Evolutionary conservation across 2,797 vertebrate genomes (phyloP).

Genomic region (Artibeus jamaicensis): DNA sequence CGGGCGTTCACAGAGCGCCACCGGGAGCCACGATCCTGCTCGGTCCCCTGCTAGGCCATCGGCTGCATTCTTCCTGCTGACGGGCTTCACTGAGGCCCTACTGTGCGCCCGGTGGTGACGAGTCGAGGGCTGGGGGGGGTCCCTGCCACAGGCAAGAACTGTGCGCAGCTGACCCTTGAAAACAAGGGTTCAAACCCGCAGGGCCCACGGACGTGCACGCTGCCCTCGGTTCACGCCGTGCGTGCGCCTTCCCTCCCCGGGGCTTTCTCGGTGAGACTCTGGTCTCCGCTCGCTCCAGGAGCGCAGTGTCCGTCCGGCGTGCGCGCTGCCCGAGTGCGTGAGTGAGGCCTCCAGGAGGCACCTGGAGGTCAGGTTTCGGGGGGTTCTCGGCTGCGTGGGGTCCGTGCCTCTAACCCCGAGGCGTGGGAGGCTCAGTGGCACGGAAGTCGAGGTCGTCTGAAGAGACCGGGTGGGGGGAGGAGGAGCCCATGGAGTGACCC

Average conservation of each 20-base stretch:
- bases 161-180: no score
- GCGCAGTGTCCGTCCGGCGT: accelerated
- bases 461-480: no score
- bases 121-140: background rate
- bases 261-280: background rate
- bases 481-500: background rate
- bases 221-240: no score
- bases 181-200: no score
- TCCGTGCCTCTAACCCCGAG: background rate
- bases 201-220: accelerated
- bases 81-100: accelerated
- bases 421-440: background rate
- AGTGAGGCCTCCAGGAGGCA: no score
- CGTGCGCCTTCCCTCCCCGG: background rate
- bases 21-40: background rate
- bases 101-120: accelerated
- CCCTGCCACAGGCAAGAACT: background rate
- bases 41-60: accelerated
- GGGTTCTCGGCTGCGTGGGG: background rate
- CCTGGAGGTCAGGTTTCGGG: no score
- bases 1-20: accelerated
- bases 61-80: accelerated
- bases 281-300: no score
- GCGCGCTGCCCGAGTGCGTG: accelerated
- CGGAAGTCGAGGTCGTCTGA: background rate